Percentiles rank a stretch among this genome's conserved stretches.
These are phyloP conservation scores for Holotrichia oblita DNA, from an alignment of 1,140 invertebrate genomes.

Conservation along the genomic window DNA sequence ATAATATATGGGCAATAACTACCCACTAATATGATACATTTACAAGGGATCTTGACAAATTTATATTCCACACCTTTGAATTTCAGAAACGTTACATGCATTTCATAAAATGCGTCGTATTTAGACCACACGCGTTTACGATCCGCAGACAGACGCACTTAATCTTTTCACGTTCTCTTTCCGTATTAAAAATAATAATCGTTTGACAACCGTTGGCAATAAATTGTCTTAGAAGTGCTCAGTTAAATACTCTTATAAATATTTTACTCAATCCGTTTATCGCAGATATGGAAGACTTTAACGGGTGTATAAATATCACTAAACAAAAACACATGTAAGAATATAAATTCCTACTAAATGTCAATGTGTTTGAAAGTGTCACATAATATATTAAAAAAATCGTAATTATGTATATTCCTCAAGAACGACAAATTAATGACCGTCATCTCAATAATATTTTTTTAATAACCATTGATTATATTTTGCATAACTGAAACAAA, in stretches of 20 bases:
- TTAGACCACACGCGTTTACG: conserved; percentile 32
- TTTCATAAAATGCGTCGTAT: conserved; percentile 32
- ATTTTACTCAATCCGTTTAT: not conserved
- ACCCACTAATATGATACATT: conserved; percentile 35
- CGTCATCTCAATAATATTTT: too few relatives aligned
- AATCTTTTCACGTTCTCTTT: conserved; percentile 21
- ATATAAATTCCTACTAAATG: too few relatives aligned
- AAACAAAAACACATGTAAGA: too few relatives aligned
- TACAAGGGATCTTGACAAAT: conserved; percentile 21
- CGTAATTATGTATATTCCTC: too few relatives aligned
- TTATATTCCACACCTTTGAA: conserved; percentile 36
- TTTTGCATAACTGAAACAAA: too few relatives aligned
- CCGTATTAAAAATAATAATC: conserved; percentile 32
- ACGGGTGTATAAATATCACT: too few relatives aligned
- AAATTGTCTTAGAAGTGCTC: conserved; percentile 7
- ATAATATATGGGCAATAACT: conserved; percentile 25
- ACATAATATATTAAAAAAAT: too few relatives aligned
- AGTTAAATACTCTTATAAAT: conserved; percentile 9
- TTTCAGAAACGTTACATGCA: conserved; percentile 31
- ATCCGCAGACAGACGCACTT: not conserved
- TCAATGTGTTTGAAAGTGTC: too few relatives aligned
- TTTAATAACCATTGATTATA: too few relatives aligned
- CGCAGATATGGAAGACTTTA: too few relatives aligned
- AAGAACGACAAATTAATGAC: too few relatives aligned
- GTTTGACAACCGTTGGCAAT: not conserved